phyloP scores from a whole-genome alignment of 2,888 invertebrate species.

The Salpingus planirostris region DNA sequence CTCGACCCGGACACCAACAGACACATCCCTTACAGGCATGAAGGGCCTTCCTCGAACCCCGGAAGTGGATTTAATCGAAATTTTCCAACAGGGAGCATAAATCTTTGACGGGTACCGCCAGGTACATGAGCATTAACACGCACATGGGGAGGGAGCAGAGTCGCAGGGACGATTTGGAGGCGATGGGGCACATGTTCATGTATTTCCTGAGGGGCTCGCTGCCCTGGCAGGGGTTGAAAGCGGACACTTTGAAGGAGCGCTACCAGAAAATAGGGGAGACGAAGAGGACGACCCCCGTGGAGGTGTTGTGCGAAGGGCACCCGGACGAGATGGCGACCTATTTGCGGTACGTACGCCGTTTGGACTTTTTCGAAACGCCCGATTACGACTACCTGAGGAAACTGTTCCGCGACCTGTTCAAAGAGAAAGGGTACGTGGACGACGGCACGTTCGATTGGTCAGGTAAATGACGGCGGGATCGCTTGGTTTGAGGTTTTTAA shows the following conservation, averaged over 20 bases:
- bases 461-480: too few species aligned
- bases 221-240: slow-evolving; percentile 99
- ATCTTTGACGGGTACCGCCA: slow-evolving; percentile 97
- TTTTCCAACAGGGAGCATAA: slow-evolving; percentile 85
- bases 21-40: slow-evolving; percentile 90
- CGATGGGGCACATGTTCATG: slow-evolving; percentile 99
- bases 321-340: slow-evolving; percentile 97
- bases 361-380: slow-evolving; percentile 99
- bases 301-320: slow-evolving; percentile 79
- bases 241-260: slow-evolving; percentile 97
- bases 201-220: slow-evolving; percentile 99
- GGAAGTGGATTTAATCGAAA: too few species aligned
- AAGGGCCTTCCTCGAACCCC: too few species aligned
- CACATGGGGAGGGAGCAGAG: slow-evolving; percentile 99
- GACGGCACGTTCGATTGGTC: slow-evolving; percentile 95
- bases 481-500: too few species aligned
- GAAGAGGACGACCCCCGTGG: slow-evolving; percentile 96
- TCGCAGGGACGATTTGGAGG: slow-evolving; percentile 97
- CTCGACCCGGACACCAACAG: slow-evolving; percentile 99
- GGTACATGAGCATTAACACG: slow-evolving; percentile 99
- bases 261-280: slow-evolving; percentile 99
- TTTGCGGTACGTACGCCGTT: slow-evolving; percentile 85
- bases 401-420: slow-evolving; percentile 88
- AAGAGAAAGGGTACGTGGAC: slow-evolving; percentile 74
- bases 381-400: slow-evolving; percentile 97